Conservation (phyloP, 1,140 invertebrate species). For the Wasmannia auropunctata region DNA sequence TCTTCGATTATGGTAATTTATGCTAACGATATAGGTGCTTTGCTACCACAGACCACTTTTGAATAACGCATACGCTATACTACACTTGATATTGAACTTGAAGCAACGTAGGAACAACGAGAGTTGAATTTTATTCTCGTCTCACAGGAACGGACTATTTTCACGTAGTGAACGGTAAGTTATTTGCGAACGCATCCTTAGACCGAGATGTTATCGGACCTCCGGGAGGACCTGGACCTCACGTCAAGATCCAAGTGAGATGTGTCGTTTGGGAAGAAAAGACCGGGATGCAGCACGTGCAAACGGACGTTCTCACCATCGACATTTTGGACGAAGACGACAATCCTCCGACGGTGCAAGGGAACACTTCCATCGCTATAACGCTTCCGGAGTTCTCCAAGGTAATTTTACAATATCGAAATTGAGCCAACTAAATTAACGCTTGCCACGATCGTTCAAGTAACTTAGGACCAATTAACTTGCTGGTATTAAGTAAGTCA, state of each 20-base stretch:
- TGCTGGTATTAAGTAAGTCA: constrained; percentile 16
- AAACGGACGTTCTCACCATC: constrained; percentile 73
- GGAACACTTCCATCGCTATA: constrained; percentile 70
- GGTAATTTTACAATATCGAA: constrained; percentile 70
- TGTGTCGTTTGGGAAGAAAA: constrained; percentile 79
- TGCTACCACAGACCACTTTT: not conserved
- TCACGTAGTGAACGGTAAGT: constrained; percentile 68
- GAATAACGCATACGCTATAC: not conserved
- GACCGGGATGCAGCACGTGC: constrained; percentile 70
- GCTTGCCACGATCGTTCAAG: not conserved
- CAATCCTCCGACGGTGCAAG: constrained; percentile 82
- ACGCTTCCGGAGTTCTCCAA: constrained; percentile 74
- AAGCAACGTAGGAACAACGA: not conserved
- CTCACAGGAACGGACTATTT: constrained; percentile 80
- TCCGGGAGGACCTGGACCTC: constrained; percentile 78
- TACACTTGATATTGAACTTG: not conserved
- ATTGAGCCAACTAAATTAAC: constrained; percentile 11
- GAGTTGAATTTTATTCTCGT: not conserved
- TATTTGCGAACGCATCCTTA: constrained; percentile 76
- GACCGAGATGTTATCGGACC: constrained; percentile 77
- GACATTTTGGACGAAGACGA: constrained; percentile 83
- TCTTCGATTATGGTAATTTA: constrained; percentile 38
- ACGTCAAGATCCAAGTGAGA: constrained; percentile 70
- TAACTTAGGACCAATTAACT: constrained; percentile 24
- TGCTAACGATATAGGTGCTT: not conserved